These are phyloP conservation scores for Cebidichthys violaceus DNA, from an alignment of 2,113 vertebrate species.

Conservation along the genomic window DNA sequence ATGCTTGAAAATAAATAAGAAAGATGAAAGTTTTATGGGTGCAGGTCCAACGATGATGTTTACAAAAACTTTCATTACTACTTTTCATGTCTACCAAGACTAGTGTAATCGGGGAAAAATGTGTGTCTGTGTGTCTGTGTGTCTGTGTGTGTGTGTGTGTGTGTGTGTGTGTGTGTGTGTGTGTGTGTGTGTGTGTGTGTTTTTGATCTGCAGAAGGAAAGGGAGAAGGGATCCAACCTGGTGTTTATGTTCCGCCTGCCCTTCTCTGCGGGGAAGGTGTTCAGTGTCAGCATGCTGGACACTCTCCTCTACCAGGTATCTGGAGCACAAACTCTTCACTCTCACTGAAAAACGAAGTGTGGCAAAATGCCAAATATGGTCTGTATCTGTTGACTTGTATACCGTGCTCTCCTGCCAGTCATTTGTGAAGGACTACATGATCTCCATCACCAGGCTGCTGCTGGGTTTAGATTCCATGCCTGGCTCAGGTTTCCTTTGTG, in stretches of 20 bases:
- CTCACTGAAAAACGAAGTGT: background rate
- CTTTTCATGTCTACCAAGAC: background rate
- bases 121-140: background rate
- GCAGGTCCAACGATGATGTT: background rate
- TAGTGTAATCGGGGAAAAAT: slow-evolving; percentile 8
- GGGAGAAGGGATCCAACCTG: slow-evolving; percentile 88
- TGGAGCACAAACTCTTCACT: background rate
- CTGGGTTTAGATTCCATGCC: slow-evolving; percentile 88
- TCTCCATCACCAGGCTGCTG: slow-evolving; percentile 87
- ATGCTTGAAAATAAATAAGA: background rate
- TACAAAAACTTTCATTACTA: background rate
- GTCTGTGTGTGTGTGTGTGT: background rate
- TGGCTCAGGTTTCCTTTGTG: slow-evolving; percentile 87
- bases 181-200: slow-evolving; percentile 2
- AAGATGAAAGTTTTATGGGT: background rate
- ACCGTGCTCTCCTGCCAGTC: slow-evolving; percentile 74
- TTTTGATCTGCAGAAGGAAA: slow-evolving; percentile 83
- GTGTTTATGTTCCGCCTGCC: slow-evolving; percentile 90
- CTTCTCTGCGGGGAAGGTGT: slow-evolving; percentile 88
- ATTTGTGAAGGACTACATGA: slow-evolving; percentile 91
- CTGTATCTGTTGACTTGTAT: slow-evolving; percentile 5
- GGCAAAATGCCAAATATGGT: slow-evolving; percentile 2
- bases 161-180: background rate
- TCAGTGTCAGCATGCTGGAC: slow-evolving; percentile 90
- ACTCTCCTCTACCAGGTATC: slow-evolving; percentile 89